phyloP scores from a whole-genome alignment of 2,888 invertebrate genomes.

The Sarcophaga caerulescens region DNA sequence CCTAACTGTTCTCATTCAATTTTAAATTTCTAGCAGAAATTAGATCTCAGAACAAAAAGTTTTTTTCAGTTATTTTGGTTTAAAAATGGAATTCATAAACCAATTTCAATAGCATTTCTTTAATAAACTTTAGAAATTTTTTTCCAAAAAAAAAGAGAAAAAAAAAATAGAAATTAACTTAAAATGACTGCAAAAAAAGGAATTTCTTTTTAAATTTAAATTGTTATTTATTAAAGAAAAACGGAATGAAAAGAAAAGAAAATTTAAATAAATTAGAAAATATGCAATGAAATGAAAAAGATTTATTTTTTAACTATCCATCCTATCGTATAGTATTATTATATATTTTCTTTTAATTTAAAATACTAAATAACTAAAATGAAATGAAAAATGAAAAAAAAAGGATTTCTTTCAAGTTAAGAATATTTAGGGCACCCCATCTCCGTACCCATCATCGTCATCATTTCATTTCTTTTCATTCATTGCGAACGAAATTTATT shows the following conservation, averaged over 20 bases:
- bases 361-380: constrained; percentile 48
- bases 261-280: background rate
- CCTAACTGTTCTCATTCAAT: too few species aligned
- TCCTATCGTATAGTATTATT: background rate
- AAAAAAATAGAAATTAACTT: too few species aligned
- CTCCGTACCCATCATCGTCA: constrained; percentile 36
- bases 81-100: too few species aligned
- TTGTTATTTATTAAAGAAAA: too few species aligned
- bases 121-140: too few species aligned
- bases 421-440: constrained; percentile 50
- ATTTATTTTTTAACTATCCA: background rate
- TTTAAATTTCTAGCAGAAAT: too few species aligned
- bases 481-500: background rate
- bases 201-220: too few species aligned
- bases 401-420: constrained; percentile 4
- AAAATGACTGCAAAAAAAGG: too few species aligned
- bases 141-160: too few species aligned
- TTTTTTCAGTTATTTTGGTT: too few species aligned
- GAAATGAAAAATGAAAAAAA: background rate
- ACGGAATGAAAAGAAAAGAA: too few species aligned
- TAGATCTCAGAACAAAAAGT: too few species aligned
- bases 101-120: background rate
- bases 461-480: constrained; percentile 18
- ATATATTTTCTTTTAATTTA: constrained; percentile 57
- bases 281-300: background rate